Evolutionary conservation across 2,113 vertebrate species (phyloP).

Genomic region (Aptenodytes patagonicus): DNA sequence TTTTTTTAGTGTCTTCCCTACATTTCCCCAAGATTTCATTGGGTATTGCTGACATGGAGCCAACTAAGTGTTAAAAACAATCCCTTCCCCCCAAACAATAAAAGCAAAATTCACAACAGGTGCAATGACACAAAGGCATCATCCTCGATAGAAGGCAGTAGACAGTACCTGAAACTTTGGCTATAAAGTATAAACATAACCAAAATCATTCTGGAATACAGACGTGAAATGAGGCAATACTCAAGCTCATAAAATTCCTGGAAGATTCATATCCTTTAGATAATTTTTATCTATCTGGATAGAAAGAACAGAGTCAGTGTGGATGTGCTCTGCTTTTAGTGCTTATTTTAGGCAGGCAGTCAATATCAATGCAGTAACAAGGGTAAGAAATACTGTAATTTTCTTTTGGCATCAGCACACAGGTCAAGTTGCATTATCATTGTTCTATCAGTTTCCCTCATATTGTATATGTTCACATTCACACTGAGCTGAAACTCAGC

Average conservation of each 20-base stretch:
- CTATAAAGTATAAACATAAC: background rate
- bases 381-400: background rate
- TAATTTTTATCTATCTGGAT: background rate
- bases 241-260: background rate
- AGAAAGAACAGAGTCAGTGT: background rate
- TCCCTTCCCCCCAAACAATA: background rate
- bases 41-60: background rate
- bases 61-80: background rate
- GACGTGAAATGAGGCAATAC: background rate
- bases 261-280: background rate
- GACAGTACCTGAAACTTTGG: background rate
- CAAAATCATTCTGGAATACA: background rate
- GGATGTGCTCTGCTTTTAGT: background rate
- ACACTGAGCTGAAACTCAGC: background rate
- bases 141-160: background rate
- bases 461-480: background rate
- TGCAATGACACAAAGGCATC: background rate
- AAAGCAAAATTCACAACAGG: slow-evolving; percentile 30
- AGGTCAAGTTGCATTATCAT: background rate
- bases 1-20: background rate
- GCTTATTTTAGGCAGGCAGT: background rate
- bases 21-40: background rate
- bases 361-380: background rate
- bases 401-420: background rate
- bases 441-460: background rate